Evolutionary conservation across 1,140 invertebrate species (phyloP).

Genomic region (Sitodiplosis mosellana): DNA sequence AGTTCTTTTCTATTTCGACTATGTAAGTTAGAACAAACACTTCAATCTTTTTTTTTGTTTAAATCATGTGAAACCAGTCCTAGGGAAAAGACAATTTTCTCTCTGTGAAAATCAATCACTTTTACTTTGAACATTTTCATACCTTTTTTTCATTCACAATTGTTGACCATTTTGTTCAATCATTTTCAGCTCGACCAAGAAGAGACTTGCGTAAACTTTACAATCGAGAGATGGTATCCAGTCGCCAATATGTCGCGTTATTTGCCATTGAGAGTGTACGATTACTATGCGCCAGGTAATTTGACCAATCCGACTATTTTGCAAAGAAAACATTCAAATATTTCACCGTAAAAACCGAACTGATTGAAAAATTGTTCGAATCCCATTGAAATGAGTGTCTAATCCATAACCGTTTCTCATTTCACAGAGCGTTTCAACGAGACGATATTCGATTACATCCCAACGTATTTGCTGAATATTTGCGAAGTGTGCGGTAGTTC

Average conservation of each 20-base stretch:
- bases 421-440: constrained; percentile 85
- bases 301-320: constrained; percentile 1
- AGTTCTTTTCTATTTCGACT: constrained; percentile 89
- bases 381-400: background rate
- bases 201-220: constrained; percentile 79
- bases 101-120: no score
- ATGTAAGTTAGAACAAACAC: constrained; percentile 49
- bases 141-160: background rate
- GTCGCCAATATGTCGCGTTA: constrained; percentile 93
- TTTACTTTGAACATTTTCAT: background rate
- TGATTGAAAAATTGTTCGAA: background rate
- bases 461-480: constrained; percentile 79
- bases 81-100: no score
- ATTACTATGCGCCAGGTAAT: constrained; percentile 89
- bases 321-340: constrained; percentile 1
- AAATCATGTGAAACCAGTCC: no score
- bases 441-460: constrained; percentile 75
- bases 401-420: no score
- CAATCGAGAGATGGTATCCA: constrained; percentile 84
- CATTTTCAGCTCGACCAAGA: constrained; percentile 48
- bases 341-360: constrained; percentile 1
- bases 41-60: no score
- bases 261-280: constrained; percentile 76
- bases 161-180: background rate
- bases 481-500: constrained; percentile 97